A percentile compares a stretch with the other conserved stretches of the same genome.
Conservation (phyloP, 2,113 vertebrate species). For the Opisthocomus hoazin region DNA sequence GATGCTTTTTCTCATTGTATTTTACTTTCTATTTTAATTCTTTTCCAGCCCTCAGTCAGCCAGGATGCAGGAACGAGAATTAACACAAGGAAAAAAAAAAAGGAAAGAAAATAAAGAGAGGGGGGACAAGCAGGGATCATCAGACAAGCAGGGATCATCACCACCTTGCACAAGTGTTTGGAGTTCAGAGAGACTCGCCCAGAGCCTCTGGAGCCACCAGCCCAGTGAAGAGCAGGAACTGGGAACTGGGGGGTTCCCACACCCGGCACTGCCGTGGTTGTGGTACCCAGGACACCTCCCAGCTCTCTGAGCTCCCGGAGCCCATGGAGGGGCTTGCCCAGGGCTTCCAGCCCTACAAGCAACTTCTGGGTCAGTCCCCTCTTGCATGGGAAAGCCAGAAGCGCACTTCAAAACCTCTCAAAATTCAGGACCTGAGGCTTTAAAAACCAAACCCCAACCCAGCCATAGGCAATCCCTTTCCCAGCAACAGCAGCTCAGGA, state of each 20-base stretch:
- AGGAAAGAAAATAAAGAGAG: accelerated
- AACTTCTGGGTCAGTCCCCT: not conserved
- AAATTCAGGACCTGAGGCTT: not conserved
- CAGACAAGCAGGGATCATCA: not conserved
- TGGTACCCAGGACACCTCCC: not conserved
- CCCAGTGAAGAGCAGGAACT: not conserved
- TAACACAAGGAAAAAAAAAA: not conserved
- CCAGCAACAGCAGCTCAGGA: not conserved
- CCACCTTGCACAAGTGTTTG: not conserved
- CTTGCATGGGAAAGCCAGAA: not conserved
- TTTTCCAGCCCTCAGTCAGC: not conserved
- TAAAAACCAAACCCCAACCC: not conserved
- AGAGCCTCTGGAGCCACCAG: not conserved
- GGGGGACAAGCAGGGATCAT: not conserved
- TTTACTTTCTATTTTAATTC: not conserved
- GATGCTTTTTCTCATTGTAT: not conserved
- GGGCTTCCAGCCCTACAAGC: not conserved
- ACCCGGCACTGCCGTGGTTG: accelerated
- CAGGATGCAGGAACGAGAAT: not conserved
- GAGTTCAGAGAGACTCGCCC: not conserved
- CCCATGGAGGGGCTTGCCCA: accelerated
- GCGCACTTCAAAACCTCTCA: not conserved
- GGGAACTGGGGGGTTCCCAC: not conserved
- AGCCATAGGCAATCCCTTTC: not conserved
- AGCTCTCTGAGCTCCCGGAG: not conserved